Base-by-base conservation (phyloP, 2,888 invertebrate species). In the Ryuthela nishihirai region DNA sequence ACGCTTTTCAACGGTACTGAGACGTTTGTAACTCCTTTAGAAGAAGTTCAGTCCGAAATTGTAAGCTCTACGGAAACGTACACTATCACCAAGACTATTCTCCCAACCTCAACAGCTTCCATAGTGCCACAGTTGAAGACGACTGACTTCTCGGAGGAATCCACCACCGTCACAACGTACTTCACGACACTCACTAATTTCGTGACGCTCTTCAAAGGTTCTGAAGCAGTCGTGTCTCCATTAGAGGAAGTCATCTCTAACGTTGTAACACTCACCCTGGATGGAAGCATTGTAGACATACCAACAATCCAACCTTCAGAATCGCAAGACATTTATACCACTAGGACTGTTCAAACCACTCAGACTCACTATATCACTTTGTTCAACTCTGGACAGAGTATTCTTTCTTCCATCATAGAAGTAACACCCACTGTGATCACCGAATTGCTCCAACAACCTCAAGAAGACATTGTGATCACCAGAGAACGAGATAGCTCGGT, bases 331-430 rank as follows among this genome's bases (percentile, higher is more conserved):
- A 35, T 60, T 2, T 64, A 59, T 26, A 65, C 65, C 2, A 66
- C 82, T 68, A 83, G 85, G 0, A 87, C 88, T 0, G 80, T 83
- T 23, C 87, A 84, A 66, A 87, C 88, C 72, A 88, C 88, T 0
- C 78, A 86, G 38, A 88, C 88, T 0, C 87, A 85, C 70, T 78
- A 85, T 45, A 89, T 88, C 0, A 90, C 88, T 0, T 87, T 87
- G 71, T 88, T 87, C 68, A 85, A 88, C 4, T 75, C 81, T 35
- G 84, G 82, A 61, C 81, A 81, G 25, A 64, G 67, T 4, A 62
- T 66, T 21, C 42, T 67, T 12, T 67, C 67, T 3, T 66, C 67
- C 3, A 67, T 67, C 15, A 66, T 65, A 32, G 67, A 68, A 49
- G 62, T 68, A 12, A 62, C 64, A 39, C 66, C 68, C 12, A 64